Evolutionary conservation across 2,797 vertebrate genomes (phyloP).

Genomic region (Orientallactaga sibirica): DNA sequence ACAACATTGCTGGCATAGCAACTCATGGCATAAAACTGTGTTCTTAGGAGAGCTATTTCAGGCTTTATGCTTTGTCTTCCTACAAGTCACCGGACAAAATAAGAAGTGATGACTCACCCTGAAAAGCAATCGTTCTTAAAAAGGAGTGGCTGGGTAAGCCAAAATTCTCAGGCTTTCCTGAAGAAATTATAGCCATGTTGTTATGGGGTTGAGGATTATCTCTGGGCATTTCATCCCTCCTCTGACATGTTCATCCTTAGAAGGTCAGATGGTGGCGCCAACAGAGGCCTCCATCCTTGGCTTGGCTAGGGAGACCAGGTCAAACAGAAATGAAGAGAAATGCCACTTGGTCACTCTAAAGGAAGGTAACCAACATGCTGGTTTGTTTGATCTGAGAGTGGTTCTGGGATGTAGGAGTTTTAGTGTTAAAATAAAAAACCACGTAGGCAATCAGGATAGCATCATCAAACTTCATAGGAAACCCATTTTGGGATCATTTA

Average conservation of each 20-base stretch:
- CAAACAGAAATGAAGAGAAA: neutral
- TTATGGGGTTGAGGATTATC: neutral
- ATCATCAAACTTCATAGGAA: neutral
- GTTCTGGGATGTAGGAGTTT: neutral
- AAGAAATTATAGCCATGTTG: neutral
- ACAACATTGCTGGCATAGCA: slow-evolving; percentile 44
- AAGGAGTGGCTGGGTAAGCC: neutral
- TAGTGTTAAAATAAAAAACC: neutral
- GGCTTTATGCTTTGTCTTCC: slow-evolving; percentile 12
- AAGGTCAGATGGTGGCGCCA: neutral
- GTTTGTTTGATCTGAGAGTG: neutral
- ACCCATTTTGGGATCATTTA: neutral
- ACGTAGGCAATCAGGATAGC: neutral
- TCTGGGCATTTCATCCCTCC: neutral
- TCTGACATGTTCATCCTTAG: neutral
- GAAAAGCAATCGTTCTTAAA: slow-evolving; percentile 20
- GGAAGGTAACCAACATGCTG: neutral
- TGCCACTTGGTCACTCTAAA: neutral
- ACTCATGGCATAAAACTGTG: slow-evolving; percentile 55
- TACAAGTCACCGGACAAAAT: neutral
- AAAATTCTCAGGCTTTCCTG: neutral
- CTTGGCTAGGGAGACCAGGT: neutral
- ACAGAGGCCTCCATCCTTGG: neutral
- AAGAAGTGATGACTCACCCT: slow-evolving; percentile 23
- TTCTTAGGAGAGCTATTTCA: slow-evolving; percentile 62